phyloP scores from a whole-genome alignment of 2,113 vertebrate species.

The Damaliscus lunatus region DNA sequence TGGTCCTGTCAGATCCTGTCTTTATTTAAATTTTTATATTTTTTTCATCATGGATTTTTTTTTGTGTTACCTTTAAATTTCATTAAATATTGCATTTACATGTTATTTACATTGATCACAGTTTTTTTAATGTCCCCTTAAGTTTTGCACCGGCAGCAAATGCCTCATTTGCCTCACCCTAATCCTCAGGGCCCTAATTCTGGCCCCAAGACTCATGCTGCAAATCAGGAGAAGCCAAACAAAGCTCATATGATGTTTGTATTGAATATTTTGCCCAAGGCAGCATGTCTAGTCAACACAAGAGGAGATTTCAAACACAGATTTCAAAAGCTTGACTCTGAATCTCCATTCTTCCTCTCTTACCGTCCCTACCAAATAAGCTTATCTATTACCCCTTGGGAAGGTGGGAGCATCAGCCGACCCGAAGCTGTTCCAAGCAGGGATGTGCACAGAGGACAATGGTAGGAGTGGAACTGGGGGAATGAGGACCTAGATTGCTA shows the following conservation, averaged over 20 bases:
- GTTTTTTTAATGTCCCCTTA: not conserved
- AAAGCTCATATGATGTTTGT: not conserved
- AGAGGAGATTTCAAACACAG: constrained; percentile 23
- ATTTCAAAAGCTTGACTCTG: not conserved
- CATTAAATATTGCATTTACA: not conserved
- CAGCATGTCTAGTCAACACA: not conserved
- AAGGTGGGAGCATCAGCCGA: not conserved
- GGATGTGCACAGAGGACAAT: not conserved
- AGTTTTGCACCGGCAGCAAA: not conserved
- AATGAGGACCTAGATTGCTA: not conserved
- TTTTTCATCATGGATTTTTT: not conserved
- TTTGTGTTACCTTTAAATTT: not conserved
- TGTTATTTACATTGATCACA: not conserved
- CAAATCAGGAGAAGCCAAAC: not conserved
- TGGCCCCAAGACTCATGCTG: not conserved
- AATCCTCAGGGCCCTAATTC: not conserved
- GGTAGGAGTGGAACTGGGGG: not conserved
- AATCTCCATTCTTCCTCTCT: not conserved
- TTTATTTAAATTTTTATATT: not conserved
- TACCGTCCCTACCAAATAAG: not conserved
- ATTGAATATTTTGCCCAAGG: not conserved
- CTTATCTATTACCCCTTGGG: not conserved
- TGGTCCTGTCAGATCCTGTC: not conserved
- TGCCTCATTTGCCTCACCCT: not conserved
- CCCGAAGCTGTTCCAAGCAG: not conserved